Evolutionary conservation across 1,140 invertebrate genomes (phyloP), one percentile per base, ranked within the genome.

Genomic region (Planococcus citri): DNA sequence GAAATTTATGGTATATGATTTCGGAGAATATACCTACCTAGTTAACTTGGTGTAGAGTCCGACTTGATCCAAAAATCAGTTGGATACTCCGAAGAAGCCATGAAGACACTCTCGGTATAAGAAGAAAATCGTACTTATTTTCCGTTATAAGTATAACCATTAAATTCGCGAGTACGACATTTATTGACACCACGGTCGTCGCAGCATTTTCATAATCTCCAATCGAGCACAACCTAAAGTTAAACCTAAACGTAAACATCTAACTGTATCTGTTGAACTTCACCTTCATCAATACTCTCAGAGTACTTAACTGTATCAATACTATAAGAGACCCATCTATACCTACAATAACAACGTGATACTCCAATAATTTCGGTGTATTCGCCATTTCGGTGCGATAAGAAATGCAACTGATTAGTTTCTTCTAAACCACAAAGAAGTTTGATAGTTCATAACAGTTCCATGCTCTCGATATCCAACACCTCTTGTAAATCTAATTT

Each of bases 271-370:
- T 3, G n/a, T 51, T 51, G 6, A 51, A 51, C 41, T 51, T 51
- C 17, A 51, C 6, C 41, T 51, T 51, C 41, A 17, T n/a, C n/a
- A n/a, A n/a, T n/a, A n/a, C n/a, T n/a, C n/a, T n/a, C n/a, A n/a
- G n/a, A n/a, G 12, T 33, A 14, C 12, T 51, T 51, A 51, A 51
- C 41, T 17, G 41, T 51, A 51, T 17, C 41, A 20, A 51, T n/a
- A n/a, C n/a, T n/a, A n/a, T 51, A 51, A 51, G 17, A 9, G 41
- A 9, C 41, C 3, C 41, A 17, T 51, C n/a, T 3, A 14, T 20
- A 51, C n/a, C n/a, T n/a, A n/a, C n/a, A n/a, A n/a, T 51, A 51
- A 51, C n/a, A 51, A 51, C 41, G 41, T 51, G 41, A 51, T 51
- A 51, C 12, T 20, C 41, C n/a, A 51, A 51, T 51, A 51, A 51